A percentile compares a stretch with the other conserved stretches of the same genome.
These are phyloP conservation scores for Coptodon bakossiorum DNA, from an alignment of 2,113 vertebrate genomes.

Conservation along the genomic window DNA sequence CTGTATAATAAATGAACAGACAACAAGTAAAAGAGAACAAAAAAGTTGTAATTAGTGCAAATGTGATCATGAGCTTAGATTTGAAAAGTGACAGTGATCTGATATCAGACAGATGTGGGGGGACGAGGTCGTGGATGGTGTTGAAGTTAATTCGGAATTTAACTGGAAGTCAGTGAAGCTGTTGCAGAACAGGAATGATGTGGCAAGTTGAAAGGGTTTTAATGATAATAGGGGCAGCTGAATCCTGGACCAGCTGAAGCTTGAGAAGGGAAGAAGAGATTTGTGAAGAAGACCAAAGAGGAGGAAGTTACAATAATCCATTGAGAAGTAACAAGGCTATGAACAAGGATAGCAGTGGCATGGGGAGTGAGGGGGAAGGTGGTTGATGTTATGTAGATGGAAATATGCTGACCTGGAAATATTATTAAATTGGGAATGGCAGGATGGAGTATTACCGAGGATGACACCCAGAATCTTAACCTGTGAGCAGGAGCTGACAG, in stretches of 20 bases:
- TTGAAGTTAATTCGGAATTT: background rate
- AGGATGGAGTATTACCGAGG: background rate
- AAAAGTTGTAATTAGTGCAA: background rate
- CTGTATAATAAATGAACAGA: background rate
- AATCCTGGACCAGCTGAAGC: background rate
- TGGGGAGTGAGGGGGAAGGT: background rate
- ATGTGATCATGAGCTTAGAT: background rate
- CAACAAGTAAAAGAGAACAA: background rate
- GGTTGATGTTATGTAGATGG: background rate
- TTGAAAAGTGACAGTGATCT: background rate
- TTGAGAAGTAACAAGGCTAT: background rate
- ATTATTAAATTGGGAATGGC: background rate
- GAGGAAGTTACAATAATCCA: background rate
- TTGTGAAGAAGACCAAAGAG: background rate
- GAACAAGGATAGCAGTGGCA: background rate
- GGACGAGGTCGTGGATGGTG: background rate
- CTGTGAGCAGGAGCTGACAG: background rate
- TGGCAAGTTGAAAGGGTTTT: background rate
- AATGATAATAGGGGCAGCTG: background rate
- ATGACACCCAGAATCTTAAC: background rate
- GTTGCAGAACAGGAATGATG: background rate
- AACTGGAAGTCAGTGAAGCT: background rate
- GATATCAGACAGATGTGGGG: background rate
- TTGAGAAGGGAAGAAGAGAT: background rate
- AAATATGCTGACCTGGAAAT: background rate